phyloP scores from a whole-genome alignment of 2,113 vertebrate species.

The Phylloscopus trochiloides region DNA sequence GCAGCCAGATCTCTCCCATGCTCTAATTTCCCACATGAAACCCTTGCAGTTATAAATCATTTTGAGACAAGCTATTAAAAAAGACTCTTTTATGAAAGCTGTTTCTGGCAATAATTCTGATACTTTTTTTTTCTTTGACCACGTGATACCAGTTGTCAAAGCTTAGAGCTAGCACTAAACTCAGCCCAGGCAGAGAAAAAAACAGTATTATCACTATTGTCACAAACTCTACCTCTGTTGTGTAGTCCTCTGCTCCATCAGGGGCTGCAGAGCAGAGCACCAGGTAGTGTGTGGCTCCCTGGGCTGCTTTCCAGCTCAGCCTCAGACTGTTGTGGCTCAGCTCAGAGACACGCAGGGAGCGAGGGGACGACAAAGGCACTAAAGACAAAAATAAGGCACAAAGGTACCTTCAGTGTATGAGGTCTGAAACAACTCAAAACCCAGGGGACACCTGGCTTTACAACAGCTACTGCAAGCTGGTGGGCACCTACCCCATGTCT shows the following conservation, averaged over 20 bases:
- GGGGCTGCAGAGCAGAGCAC: conserved; percentile 81
- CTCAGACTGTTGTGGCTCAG: conserved; percentile 79
- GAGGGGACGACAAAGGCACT: conserved; percentile 82
- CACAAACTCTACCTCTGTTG: conserved; percentile 46
- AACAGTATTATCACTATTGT: fast-evolving
- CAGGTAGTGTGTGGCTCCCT: conserved; percentile 85
- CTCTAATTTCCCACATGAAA: neutral
- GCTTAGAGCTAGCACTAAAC: neutral
- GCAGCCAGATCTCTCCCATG: neutral
- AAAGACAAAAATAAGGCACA: neutral
- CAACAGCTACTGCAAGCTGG: neutral
- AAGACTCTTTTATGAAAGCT: neutral
- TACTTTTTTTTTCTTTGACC: neutral
- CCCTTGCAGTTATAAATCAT: neutral
- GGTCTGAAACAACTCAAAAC: neutral
- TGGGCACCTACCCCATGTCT: neutral
- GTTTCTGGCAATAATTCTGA: neutral
- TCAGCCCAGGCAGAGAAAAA: neutral
- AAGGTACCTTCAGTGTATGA: neutral
- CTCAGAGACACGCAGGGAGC: conserved; percentile 74
- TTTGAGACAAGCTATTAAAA: neutral
- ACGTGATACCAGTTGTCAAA: neutral
- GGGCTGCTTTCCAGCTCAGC: conserved; percentile 80
- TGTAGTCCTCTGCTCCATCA: conserved; percentile 68
- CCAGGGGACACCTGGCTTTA: neutral